Base-by-base conservation (phyloP, 2,797 vertebrate species). In the Enteromius unitaeniatus region DNA sequence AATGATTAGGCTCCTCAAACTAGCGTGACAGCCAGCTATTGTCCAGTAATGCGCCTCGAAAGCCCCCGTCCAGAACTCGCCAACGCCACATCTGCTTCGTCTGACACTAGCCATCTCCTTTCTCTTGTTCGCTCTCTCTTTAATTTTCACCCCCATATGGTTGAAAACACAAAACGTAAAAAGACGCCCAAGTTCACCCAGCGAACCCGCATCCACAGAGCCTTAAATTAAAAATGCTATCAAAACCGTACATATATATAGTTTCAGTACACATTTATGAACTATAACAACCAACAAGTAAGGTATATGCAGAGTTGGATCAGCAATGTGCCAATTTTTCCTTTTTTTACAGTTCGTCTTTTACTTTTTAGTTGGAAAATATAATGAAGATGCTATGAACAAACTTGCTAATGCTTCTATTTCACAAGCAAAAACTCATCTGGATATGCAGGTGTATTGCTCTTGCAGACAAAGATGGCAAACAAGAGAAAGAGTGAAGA, bases 1-100 rank as follows among this genome's bases (percentile, higher is more conserved):
- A 95, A 94, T 95, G 93, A 95, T 94, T 95, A 95, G 93, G 92
- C 92, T 86, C 91, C 92, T 89, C 90, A 94, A 94, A 93, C 92
- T 93, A 93, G 87, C 94, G 93, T 95, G 94, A 95, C 94, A 94
- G 94, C 91, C 93, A 77, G 84, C 92, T 85, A 91, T 95, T 95
- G 93, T 95, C 88, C 83, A 72, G 89, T 92, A 91, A 91, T 93
- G 90, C 90, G 89, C 89, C 91, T 92, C 90, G 86, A 87, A 89
- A 89, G 91, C 90, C 90, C 89, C 87, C 88, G 87, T 88, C 91
- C 74, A 88, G 84, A 85, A 86, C 89, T 90, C 90, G 90, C 90
- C 92, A 94, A 92, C 91, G 91, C 90, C 85, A 91, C 93, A 94
- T 94, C 93, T 93, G 93, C 92, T 90, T 81, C 82, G 80, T 91